These are phyloP conservation scores for Megaptera novaeangliae DNA, from an alignment of 2,113 vertebrate species.

Conservation along the genomic window DNA sequence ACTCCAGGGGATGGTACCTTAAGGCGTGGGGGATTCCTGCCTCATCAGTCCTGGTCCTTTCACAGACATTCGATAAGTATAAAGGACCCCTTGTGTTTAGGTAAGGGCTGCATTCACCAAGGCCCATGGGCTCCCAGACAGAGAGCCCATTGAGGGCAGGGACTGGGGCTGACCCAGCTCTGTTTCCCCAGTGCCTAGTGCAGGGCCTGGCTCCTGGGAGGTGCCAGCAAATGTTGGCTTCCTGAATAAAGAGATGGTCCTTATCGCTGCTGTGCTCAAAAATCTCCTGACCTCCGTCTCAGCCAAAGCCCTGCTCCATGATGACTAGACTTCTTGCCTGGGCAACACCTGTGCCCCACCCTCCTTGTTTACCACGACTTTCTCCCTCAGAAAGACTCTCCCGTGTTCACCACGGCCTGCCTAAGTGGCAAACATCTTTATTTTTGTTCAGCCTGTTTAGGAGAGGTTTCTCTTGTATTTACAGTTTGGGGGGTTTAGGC, in stretches of 20 bases:
- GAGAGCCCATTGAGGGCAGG: background rate
- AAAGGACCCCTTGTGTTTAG: no score
- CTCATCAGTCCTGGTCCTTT: background rate
- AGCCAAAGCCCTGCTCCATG: accelerated
- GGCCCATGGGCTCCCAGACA: accelerated
- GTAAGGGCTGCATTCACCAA: background rate
- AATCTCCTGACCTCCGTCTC: background rate
- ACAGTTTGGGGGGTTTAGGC: background rate
- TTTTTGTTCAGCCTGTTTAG: background rate
- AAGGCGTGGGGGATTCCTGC: background rate
- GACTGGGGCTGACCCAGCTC: background rate
- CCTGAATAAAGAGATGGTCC: background rate
- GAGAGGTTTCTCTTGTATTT: background rate
- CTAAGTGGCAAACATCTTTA: background rate
- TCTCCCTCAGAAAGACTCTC: background rate
- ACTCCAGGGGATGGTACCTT: accelerated
- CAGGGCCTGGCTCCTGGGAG: background rate
- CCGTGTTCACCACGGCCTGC: accelerated
- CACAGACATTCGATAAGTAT: background rate
- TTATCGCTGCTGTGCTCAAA: background rate
- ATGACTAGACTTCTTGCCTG: background rate
- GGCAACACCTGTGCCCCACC: accelerated
- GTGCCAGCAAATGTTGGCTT: background rate
- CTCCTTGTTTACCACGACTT: accelerated
- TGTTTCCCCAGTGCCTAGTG: background rate